phyloP scores from a whole-genome alignment of 2,113 vertebrate species.

The Nothoprocta perdicaria region DNA sequence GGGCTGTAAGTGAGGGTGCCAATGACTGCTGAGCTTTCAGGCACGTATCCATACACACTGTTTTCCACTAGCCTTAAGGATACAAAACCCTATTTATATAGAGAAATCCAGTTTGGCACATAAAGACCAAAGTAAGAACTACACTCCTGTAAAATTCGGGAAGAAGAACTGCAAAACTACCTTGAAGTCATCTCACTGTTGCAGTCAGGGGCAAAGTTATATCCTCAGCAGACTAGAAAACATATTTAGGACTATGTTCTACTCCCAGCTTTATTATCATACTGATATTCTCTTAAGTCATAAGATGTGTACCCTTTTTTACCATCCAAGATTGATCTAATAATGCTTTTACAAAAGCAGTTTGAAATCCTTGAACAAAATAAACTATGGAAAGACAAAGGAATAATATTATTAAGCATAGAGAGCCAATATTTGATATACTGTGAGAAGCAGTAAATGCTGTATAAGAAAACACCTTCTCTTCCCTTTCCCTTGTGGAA shows the following conservation, averaged over 20 bases:
- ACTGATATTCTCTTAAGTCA: accelerated
- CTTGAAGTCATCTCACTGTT: not conserved
- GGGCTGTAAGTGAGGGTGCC: no score
- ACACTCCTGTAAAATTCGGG: not conserved
- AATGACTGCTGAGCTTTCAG: slow-evolving; percentile 38
- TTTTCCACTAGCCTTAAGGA: not conserved
- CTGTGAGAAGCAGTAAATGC: not conserved
- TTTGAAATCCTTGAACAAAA: not conserved
- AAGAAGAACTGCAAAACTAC: not conserved
- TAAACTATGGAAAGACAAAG: not conserved
- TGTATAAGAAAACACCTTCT: accelerated
- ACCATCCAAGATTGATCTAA: not conserved
- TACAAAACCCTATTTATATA: not conserved
- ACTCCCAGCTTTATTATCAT: not conserved
- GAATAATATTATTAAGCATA: not conserved
- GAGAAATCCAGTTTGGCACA: no score
- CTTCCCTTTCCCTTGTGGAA: no score
- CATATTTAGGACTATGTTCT: not conserved
- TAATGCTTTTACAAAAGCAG: not conserved
- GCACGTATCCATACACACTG: not conserved
- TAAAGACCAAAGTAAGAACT: not conserved
- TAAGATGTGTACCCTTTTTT: not conserved
- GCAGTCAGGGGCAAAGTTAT: no score
- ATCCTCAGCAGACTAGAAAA: not conserved
- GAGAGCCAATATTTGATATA: not conserved